phyloP scores from a whole-genome alignment of 2,113 vertebrate species.

The Semicossyphus pulcher region DNA sequence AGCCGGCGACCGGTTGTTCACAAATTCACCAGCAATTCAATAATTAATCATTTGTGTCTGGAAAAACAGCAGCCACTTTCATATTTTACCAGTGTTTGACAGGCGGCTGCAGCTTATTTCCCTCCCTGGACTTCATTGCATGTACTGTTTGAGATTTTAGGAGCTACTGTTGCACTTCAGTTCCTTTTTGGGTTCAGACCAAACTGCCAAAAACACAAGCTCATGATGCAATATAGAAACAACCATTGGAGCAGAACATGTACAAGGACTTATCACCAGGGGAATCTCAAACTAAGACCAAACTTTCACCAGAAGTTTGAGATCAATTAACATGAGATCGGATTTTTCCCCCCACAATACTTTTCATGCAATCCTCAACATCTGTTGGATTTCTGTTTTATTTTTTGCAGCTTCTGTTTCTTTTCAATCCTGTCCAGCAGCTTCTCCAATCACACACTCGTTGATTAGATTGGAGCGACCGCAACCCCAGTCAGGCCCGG shows the following conservation, averaged over 20 bases:
- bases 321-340: constrained; percentile 19
- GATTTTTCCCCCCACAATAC: constrained; percentile 2
- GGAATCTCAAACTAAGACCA: constrained; percentile 1
- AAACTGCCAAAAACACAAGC: constrained; percentile 2
- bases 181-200: not conserved
- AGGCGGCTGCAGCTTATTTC: no score
- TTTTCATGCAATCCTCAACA: constrained; percentile 15
- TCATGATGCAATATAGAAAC: constrained; percentile 1
- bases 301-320: constrained; percentile 24
- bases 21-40: no score
- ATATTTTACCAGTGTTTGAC: no score
- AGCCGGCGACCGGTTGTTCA: no score
- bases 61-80: no score
- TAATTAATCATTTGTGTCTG: no score
- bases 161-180: not conserved
- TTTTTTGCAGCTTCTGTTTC: not conserved
- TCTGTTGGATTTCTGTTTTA: constrained; percentile 28
- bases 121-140: not conserved
- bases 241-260: constrained; percentile 7
- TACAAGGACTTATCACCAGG: not conserved
- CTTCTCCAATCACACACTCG: constrained; percentile 59
- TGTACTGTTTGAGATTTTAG: not conserved
- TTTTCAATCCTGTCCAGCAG: constrained; percentile 26
- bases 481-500: constrained; percentile 41
- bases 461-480: constrained; percentile 68